These are phyloP conservation scores for Drosophila grimshawi DNA, from an alignment of 1,140 invertebrate species.

Conservation along the genomic window DNA sequence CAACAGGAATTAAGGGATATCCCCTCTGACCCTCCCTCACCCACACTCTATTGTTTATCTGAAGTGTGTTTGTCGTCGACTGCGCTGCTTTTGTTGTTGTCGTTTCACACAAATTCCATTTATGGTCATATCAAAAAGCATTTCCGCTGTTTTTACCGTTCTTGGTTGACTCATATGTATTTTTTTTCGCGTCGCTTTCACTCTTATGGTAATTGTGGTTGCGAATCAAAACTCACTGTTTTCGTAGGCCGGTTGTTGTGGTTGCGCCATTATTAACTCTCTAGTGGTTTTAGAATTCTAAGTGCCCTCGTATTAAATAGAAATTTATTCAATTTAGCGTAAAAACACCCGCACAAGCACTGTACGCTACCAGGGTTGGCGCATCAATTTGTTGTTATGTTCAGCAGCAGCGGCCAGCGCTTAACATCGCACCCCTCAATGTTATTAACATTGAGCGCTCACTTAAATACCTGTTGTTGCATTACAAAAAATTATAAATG, in stretches of 20 bases:
- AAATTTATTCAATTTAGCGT: slow-evolving; percentile 40
- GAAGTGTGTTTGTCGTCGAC: slow-evolving; percentile 2
- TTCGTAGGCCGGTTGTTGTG: slow-evolving; percentile 79
- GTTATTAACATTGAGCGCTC: slow-evolving; percentile 17
- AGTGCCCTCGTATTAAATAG: slow-evolving; percentile 42
- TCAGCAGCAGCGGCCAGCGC: slow-evolving; percentile 1
- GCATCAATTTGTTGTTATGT: slow-evolving; percentile 1
- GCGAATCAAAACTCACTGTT: slow-evolving; percentile 72
- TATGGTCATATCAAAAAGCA: slow-evolving; percentile 70
- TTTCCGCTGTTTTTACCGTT: slow-evolving; percentile 76
- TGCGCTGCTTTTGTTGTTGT: not conserved
- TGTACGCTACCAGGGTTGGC: slow-evolving; percentile 23
- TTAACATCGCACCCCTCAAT: slow-evolving; percentile 15
- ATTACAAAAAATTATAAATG: not conserved
- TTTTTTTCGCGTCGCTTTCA: slow-evolving; percentile 19
- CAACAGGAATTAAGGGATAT: slow-evolving; percentile 13
- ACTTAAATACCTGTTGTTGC: not conserved
- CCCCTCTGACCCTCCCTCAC: not conserved
- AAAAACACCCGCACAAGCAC: slow-evolving; percentile 61
- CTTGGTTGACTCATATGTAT: slow-evolving; percentile 67
- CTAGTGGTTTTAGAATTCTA: slow-evolving; percentile 24
- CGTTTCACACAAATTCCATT: slow-evolving; percentile 52
- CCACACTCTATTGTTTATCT: slow-evolving; percentile 35
- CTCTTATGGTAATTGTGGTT: slow-evolving; percentile 28
- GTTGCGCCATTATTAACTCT: slow-evolving; percentile 71